Evolutionary conservation across 2,888 invertebrate species (phyloP), one percentile per base, ranked within the genome.

Genomic region (Trissonchulus latispiculum): DNA sequence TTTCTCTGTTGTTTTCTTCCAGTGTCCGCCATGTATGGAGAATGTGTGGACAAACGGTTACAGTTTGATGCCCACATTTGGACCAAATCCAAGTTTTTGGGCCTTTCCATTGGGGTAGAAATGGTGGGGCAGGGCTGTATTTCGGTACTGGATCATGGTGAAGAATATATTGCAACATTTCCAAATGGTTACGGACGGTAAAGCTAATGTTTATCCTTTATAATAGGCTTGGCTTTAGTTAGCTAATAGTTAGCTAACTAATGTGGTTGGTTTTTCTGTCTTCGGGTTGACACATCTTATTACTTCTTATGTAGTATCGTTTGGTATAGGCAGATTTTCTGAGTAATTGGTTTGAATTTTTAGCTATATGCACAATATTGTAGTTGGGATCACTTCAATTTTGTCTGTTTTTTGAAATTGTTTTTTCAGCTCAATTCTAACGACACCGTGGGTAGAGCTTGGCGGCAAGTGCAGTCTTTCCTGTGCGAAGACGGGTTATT

Each of bases 11-110:
- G n/a, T n/a, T n/a, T n/a, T n/a, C n/a, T n/a, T n/a, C n/a, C 83
- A 91, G 92, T 99, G 81, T 97, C 97, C 73, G 97, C 96, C 35
- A 99, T 99, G 87, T 99, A 99, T 87, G 97, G 95, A 31, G 99
- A 99, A 84, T 93, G 95, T 85, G 90, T 89, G 78, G 89, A 90
- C 82, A 94, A 93, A 82, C 88, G 90, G 79, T 93, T 99, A 74
- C 90, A 90, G 76, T 91, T 97, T 84, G 90, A 93, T 81, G 97
- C 95, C 3, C 93, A 94, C 85, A 93, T 99, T 71, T 99, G 96
- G 92, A 99, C 99, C 2, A 97, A 97, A 86, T 97, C 96, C 81
- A 97, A 97, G 87, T 99, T 99, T 86, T 88, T 99, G 32, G 99
- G 99, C 0, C 87, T 99, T 32, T 96, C 96, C 18, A 85, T 95